Conservation (phyloP, 2,888 invertebrate genomes). For the Hypomecis atomaria region DNA sequence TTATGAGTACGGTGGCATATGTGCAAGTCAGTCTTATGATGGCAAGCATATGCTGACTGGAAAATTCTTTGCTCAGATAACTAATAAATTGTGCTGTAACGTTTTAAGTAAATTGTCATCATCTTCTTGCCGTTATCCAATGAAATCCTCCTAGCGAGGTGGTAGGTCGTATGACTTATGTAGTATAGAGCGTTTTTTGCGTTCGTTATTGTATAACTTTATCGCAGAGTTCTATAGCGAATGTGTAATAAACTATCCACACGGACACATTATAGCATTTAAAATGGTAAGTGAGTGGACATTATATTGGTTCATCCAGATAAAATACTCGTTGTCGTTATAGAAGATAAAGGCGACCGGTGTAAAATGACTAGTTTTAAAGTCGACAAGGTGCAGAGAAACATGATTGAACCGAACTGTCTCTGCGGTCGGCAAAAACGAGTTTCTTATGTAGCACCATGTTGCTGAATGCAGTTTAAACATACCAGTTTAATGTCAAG, state of each 20-base stretch:
- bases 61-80: no score
- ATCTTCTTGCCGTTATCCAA: no score
- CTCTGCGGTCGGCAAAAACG: constrained; percentile 25
- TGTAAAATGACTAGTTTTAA: constrained; percentile 5
- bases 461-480: constrained; percentile 31
- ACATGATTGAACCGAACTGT: constrained; percentile 4
- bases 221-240: neutral
- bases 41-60: no score
- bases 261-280: neutral
- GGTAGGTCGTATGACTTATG: no score
- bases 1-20: no score
- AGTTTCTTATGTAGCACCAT: constrained; percentile 30
- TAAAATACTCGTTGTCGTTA: neutral
- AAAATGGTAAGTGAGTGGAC: neutral
- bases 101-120: no score
- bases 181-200: neutral
- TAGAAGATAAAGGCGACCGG: constrained; percentile 2
- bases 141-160: no score
- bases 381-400: constrained; percentile 3
- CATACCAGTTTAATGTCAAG: constrained; percentile 45
- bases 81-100: no score
- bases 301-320: neutral
- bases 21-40: no score
- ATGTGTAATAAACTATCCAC: constrained; percentile 4
- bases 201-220: neutral